These are phyloP conservation scores for Lagenorhynchus albirostris DNA, from an alignment of 2,113 vertebrate genomes.

Conservation along the genomic window DNA sequence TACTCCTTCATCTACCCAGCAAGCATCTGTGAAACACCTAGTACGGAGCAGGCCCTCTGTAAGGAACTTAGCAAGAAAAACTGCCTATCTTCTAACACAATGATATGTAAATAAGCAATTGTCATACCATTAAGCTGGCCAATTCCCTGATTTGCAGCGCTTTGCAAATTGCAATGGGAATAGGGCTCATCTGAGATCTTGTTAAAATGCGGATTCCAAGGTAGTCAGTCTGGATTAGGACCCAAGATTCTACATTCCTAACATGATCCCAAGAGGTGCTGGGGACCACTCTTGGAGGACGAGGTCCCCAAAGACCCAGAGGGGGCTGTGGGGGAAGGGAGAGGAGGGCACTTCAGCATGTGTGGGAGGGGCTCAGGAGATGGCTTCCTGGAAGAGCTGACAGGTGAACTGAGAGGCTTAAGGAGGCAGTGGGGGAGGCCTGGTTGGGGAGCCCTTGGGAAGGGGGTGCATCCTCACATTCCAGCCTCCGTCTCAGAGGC, in stretches of 20 bases:
- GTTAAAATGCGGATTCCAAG: background rate
- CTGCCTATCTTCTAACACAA: background rate
- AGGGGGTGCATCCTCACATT: background rate
- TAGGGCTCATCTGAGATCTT: background rate
- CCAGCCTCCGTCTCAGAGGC: background rate
- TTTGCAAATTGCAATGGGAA: background rate
- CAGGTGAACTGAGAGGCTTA: background rate
- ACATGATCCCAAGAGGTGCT: background rate
- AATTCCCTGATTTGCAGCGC: background rate
- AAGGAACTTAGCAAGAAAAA: background rate
- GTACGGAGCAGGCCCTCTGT: background rate
- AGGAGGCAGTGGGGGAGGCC: background rate
- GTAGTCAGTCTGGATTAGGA: background rate
- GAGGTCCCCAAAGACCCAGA: background rate
- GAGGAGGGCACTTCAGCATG: fast-evolving
- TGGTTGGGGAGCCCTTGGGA: background rate
- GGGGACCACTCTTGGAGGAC: background rate
- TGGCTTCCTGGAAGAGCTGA: background rate
- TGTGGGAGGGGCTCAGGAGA: background rate
- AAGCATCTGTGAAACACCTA: background rate
- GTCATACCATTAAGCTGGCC: background rate
- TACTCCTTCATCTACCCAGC: background rate
- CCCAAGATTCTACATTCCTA: background rate
- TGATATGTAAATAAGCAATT: background rate
- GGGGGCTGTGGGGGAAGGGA: background rate